phyloP scores from a whole-genome alignment of 2,888 invertebrate genomes.

The Alentia gelatinosa region DNA sequence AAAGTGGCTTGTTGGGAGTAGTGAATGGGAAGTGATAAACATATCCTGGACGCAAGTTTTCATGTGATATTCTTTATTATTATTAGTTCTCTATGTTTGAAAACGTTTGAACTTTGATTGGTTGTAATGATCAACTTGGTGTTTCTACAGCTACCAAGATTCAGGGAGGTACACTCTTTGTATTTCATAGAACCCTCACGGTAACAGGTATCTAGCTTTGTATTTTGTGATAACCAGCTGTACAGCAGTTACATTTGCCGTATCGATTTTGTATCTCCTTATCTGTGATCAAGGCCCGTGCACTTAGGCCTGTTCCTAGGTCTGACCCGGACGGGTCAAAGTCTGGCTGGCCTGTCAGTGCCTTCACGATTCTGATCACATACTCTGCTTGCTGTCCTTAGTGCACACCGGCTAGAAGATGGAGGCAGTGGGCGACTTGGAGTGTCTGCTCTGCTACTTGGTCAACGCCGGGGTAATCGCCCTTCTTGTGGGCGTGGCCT shows the following conservation, averaged over 20 bases:
- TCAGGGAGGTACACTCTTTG: too few relatives aligned
- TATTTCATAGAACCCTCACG: too few relatives aligned
- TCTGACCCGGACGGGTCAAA: not conserved
- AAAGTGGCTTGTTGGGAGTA: too few relatives aligned
- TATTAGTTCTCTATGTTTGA: too few relatives aligned
- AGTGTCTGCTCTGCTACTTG: not conserved
- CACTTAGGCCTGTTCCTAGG: not conserved
- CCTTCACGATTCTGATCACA: not conserved
- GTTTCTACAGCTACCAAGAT: too few relatives aligned
- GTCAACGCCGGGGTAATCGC: not conserved
- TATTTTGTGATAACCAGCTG: not conserved
- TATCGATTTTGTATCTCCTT: not conserved
- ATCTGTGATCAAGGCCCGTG: not conserved
- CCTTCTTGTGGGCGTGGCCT: not conserved
- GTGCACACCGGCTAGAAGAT: not conserved
- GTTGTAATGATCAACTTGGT: too few relatives aligned
- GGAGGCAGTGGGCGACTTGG: not conserved
- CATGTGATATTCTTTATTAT: too few relatives aligned
- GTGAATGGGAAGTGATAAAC: too few relatives aligned
- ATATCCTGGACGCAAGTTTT: too few relatives aligned
- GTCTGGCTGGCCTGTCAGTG: not conserved
- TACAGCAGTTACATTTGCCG: not conserved
- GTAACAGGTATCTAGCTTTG: too few relatives aligned
- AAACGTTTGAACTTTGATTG: too few relatives aligned
- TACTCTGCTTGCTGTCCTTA: not conserved